phyloP scores from a whole-genome alignment of 2,113 vertebrate species.

The Pampusana beccarii region DNA sequence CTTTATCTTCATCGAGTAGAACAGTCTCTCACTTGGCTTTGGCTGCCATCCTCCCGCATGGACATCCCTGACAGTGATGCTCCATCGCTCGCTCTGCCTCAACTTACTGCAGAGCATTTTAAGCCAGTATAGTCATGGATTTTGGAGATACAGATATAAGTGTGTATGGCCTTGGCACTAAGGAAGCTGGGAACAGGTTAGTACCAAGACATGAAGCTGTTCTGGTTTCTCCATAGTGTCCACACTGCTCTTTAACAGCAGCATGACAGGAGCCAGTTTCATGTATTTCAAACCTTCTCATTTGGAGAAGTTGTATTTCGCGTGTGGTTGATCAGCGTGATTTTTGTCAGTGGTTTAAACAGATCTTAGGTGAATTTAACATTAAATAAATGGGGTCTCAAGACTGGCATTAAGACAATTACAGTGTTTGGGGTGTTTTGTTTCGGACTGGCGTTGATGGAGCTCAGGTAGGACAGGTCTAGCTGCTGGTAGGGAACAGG shows the following conservation, averaged over 20 bases:
- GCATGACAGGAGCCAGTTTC: rapidly evolving
- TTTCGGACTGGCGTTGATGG: neutral
- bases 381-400: neutral
- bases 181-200: rapidly evolving
- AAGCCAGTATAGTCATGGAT: rapidly evolving
- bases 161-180: neutral
- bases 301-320: neutral
- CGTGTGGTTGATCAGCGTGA: rapidly evolving
- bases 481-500: neutral
- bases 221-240: neutral
- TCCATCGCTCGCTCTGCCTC: neutral
- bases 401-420: neutral
- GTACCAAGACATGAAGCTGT: rapidly evolving
- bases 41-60: rapidly evolving
- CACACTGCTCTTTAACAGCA: neutral
- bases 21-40: neutral
- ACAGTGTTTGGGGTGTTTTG: rapidly evolving
- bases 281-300: neutral
- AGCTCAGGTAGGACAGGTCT: neutral
- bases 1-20: neutral
- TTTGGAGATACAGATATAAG: neutral
- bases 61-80: too few species aligned
- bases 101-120: neutral
- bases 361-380: neutral
- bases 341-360: neutral